These are phyloP conservation scores for Heteromyza rotundicornis DNA, from an alignment of 2,888 invertebrate species.

Conservation along the genomic window DNA sequence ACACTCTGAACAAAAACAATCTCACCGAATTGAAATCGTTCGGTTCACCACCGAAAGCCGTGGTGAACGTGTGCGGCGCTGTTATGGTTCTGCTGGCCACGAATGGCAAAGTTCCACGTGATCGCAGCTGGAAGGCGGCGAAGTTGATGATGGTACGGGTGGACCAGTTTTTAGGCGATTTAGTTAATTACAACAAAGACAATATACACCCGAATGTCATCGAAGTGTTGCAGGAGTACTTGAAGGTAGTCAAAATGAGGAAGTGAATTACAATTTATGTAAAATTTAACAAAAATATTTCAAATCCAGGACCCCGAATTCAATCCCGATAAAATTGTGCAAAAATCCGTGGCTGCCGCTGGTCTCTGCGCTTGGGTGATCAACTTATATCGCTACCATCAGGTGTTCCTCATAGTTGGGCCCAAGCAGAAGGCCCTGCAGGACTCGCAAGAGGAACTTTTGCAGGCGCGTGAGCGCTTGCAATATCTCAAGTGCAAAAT, in stretches of 20 bases:
- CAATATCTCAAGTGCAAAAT: conserved; percentile 77
- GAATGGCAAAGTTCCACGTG: conserved; percentile 87
- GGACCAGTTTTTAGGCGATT: conserved; percentile 83
- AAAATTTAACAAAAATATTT: not conserved
- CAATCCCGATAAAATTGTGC: conserved; percentile 80
- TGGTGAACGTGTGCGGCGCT: conserved; percentile 85
- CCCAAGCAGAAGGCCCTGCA: conserved; percentile 88
- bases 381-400: conserved; percentile 88
- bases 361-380: conserved; percentile 95
- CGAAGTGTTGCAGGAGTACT: conserved; percentile 70
- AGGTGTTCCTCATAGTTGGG: conserved; percentile 90
- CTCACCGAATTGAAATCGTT: conserved; percentile 94
- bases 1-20: conserved; percentile 95
- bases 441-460: conserved; percentile 84
- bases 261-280: not conserved
- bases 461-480: conserved; percentile 81
- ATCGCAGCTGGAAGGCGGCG: conserved; percentile 92
- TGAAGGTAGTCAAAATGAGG: conserved; percentile 40
- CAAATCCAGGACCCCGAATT: conserved; percentile 74
- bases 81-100: conserved; percentile 85
- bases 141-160: conserved; percentile 90
- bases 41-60: conserved; percentile 90
- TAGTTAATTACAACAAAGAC: conserved; percentile 91
- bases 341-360: conserved; percentile 91
- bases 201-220: conserved; percentile 89